Evolutionary conservation across 1,140 invertebrate species (phyloP), one percentile per base, ranked within the genome.

Genomic region (Macrosteles quadrilineatus): DNA sequence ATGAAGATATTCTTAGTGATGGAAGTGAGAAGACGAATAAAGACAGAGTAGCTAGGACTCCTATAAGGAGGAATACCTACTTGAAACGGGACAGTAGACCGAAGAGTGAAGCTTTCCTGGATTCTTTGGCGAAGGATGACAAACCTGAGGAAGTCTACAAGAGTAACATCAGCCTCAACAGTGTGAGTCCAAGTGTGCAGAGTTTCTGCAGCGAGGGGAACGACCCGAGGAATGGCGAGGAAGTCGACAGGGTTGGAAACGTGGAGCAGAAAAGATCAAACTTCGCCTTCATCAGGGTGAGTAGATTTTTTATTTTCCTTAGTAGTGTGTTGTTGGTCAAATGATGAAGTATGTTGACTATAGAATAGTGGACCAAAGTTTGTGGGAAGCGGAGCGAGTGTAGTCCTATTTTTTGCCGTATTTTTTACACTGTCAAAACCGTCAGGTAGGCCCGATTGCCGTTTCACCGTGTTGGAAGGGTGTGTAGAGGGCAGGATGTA

Each of bases 251-350:
- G 25, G 9, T 29, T 23, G 25, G 23, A n/a, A 2, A 2, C 25
- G 21, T 29, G 55, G 55, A 59, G 9, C 12, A 25, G 6, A 50
- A 23, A 23, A 25, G 23, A 29, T 29, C 55, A 14, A 59, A 59
- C 55, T 59, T 59, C 27, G 55, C 55, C 21, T 59, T 59, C 25
- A 59, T 59, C 25, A 59, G 55, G 55, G 55, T 59, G 23, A 59
- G 55, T 59, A 19, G 3, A 19, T 50, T 4, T 9, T 19, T 50
- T 6, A 50, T 50, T 50, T 50, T 40, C 36, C 6, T 17, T 40
- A 40, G 17, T 40, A n/a, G n/a, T n/a, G n/a, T n/a, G n/a, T n/a
- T n/a, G n/a, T n/a, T n/a, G n/a, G n/a, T n/a, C n/a, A n/a, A n/a
- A n/a, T n/a, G n/a, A n/a, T n/a, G n/a, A n/a, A n/a, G n/a, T n/a